Evolutionary conservation across 2,888 invertebrate species (phyloP).

Genomic region (Pheosia gnoma): DNA sequence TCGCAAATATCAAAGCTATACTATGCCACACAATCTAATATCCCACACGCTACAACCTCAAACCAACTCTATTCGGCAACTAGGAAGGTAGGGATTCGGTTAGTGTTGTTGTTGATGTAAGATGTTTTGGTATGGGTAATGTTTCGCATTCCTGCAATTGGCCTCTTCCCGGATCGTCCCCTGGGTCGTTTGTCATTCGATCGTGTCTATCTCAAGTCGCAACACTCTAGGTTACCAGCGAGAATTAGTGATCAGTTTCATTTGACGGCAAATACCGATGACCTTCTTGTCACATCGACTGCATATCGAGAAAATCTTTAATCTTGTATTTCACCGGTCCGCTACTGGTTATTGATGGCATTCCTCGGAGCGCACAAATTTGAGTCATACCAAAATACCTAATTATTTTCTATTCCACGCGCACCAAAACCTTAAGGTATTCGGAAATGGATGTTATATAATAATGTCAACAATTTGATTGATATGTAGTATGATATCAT

Average conservation of each 20-base stretch:
- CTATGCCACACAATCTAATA: constrained; percentile 12
- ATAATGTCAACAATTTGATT: too few relatives aligned
- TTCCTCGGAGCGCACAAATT: too few relatives aligned
- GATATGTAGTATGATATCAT: too few relatives aligned
- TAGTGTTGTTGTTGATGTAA: constrained; percentile 3
- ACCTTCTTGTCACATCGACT: background rate
- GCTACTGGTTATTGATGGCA: too few relatives aligned
- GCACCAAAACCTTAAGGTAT: too few relatives aligned
- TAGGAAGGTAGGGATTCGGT: constrained; percentile 14
- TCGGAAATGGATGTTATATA: too few relatives aligned
- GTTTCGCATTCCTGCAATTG: constrained; percentile 61
- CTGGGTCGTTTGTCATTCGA: constrained; percentile 54
- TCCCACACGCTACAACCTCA: constrained; percentile 9
- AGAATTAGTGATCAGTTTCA: background rate
- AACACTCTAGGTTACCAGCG: constrained; percentile 18
- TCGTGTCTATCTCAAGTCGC: constrained; percentile 29
- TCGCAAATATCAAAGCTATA: constrained; percentile 60
- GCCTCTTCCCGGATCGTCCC: constrained; percentile 64
- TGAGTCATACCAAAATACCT: too few relatives aligned
- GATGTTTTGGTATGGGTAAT: constrained; percentile 19
- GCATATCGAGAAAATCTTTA: too few relatives aligned
- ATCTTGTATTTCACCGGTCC: too few relatives aligned
- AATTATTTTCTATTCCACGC: too few relatives aligned
- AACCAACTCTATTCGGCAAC: constrained; percentile 5
- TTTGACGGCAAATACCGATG: background rate